Percentiles rank a stretch among this genome's conserved stretches.
These are phyloP conservation scores for Xanthostigma xanthostigma DNA, from an alignment of 2,888 invertebrate species.

Conservation along the genomic window DNA sequence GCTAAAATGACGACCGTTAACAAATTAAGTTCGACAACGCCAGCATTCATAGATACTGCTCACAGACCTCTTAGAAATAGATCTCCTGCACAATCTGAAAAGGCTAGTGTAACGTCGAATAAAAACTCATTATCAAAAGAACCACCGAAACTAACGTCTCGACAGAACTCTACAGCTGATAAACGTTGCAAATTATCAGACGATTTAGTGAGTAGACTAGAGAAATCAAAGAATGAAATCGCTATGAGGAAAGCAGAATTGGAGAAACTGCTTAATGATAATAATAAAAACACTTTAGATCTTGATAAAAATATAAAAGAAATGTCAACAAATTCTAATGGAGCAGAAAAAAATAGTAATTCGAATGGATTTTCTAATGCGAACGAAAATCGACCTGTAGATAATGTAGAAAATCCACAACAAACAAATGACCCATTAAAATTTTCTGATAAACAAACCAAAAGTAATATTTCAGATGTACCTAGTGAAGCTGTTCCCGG, in stretches of 20 bases:
- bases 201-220: slow-evolving; percentile 17
- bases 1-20: background rate
- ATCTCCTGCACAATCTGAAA: too few species aligned
- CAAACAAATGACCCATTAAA: too few species aligned
- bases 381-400: background rate
- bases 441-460: too few species aligned
- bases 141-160: too few species aligned
- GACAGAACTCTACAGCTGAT: too few species aligned
- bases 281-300: slow-evolving; percentile 12
- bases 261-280: slow-evolving; percentile 21
- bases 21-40: background rate
- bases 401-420: background rate
- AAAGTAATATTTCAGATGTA: too few species aligned
- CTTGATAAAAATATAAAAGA: background rate
- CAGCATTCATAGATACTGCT: background rate
- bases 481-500: too few species aligned
- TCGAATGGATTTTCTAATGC: background rate
- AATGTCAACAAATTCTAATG: background rate
- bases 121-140: too few species aligned
- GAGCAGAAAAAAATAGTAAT: background rate
- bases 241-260: slow-evolving; percentile 23
- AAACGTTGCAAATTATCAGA: slow-evolving; percentile 2
- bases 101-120: too few species aligned
- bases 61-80: too few species aligned
- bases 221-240: slow-evolving; percentile 23